A percentile compares a stretch with the other conserved stretches of the same genome.
Evolutionary conservation across 2,888 invertebrate genomes (phyloP).

Genomic region (Dromius quadrimaculatus): DNA sequence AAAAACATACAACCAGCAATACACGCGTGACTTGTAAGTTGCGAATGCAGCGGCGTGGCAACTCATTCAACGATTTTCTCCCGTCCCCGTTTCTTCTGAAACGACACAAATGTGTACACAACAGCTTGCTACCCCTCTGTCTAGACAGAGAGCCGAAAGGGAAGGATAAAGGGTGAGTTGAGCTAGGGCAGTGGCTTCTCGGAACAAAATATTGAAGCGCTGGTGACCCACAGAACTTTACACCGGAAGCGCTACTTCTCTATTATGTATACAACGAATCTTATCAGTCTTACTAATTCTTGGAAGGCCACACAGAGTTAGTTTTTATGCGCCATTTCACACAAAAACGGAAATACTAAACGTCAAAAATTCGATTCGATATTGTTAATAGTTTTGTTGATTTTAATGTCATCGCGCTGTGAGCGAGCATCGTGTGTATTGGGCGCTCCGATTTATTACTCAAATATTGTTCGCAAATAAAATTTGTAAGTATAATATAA

Average conservation of each 20-base stretch:
- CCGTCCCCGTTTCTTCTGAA: background rate
- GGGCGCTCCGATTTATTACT: no score
- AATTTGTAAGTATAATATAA: no score
- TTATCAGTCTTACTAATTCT: conserved; percentile 18
- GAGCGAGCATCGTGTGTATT: no score
- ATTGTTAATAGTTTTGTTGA: no score
- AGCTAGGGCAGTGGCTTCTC: conserved; percentile 23
- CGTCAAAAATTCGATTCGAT: conserved; percentile 25
- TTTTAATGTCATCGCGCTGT: no score
- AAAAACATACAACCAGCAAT: no score
- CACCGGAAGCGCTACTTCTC: conserved; percentile 42
- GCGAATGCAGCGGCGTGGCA: background rate
- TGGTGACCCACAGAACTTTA: conserved; percentile 50
- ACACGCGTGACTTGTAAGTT: background rate
- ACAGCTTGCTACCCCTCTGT: conserved; percentile 45
- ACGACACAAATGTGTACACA: conserved; percentile 39
- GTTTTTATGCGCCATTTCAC: conserved; percentile 2
- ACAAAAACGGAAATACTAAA: conserved; percentile 46
- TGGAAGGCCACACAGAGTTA: background rate
- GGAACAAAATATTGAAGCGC: conserved; percentile 46
- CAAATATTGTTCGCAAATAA: no score
- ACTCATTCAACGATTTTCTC: conserved; percentile 26
- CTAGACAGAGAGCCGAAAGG: conserved; percentile 29
- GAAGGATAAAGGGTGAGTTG: conserved; percentile 17
- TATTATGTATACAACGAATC: conserved; percentile 47